These are phyloP conservation scores for Apolygus lucorum DNA, from an alignment of 1,140 invertebrate genomes.

Conservation along the genomic window DNA sequence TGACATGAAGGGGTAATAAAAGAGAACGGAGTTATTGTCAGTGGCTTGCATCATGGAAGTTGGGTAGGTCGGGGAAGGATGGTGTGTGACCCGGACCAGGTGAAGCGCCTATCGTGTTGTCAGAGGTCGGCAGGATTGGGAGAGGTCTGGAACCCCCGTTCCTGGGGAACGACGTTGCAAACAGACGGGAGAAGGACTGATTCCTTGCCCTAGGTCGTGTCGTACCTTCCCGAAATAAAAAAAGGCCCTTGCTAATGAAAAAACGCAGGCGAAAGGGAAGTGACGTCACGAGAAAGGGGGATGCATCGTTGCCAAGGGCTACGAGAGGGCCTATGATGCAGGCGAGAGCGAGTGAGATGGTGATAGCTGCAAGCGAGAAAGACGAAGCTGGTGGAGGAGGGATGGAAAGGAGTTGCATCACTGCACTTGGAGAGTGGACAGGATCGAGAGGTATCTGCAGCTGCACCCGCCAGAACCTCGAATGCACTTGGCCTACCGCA, in stretches of 20 bases:
- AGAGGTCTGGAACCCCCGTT: background rate
- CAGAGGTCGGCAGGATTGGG: background rate
- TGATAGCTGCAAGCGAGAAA: too few relatives aligned
- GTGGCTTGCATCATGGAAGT: too few relatives aligned
- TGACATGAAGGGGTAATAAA: too few relatives aligned
- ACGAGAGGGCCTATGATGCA: too few relatives aligned
- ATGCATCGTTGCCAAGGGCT: background rate
- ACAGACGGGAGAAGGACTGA: too few relatives aligned
- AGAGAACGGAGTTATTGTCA: too few relatives aligned
- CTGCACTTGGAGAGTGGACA: background rate
- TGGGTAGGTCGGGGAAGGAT: too few relatives aligned
- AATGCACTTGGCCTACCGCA: background rate
- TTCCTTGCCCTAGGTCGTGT: background rate
- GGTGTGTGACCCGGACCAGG: too few relatives aligned
- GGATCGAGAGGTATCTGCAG: background rate
- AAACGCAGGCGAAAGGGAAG: background rate
- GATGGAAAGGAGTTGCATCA: background rate
- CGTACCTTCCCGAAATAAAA: background rate
- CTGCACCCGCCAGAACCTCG: background rate
- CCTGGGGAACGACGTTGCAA: too few relatives aligned
- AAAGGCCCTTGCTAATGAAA: background rate
- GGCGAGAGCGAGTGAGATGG: too few relatives aligned
- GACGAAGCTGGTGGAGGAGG: too few relatives aligned
- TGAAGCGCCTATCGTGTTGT: too few relatives aligned
- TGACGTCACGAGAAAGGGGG: background rate